These are phyloP conservation scores for Sericinus montela DNA, from an alignment of 2,888 invertebrate species.

Conservation along the genomic window DNA sequence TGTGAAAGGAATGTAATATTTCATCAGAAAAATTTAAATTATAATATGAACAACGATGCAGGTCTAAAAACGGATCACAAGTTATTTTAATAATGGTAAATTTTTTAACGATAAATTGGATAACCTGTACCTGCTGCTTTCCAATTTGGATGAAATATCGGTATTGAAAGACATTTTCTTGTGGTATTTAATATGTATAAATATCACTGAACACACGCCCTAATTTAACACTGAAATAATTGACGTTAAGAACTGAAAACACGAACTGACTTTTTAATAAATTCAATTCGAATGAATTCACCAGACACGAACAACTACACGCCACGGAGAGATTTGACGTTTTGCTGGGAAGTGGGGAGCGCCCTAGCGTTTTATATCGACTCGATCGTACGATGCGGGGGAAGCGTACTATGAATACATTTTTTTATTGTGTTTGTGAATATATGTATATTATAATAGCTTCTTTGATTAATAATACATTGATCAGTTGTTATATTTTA, in stretches of 20 bases:
- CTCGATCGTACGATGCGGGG: slow-evolving; percentile 73
- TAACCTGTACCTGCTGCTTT: slow-evolving; percentile 74
- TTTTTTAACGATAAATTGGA: too few species aligned
- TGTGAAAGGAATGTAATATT: slow-evolving; percentile 36
- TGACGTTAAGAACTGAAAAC: slow-evolving; percentile 53
- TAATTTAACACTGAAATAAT: slow-evolving; percentile 51
- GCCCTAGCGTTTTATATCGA: slow-evolving; percentile 60
- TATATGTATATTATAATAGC: slow-evolving; percentile 31
- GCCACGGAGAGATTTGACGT: slow-evolving; percentile 56
- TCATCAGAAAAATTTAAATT: slow-evolving; percentile 23
- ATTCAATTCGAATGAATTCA: slow-evolving; percentile 38
- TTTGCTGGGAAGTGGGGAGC: slow-evolving; percentile 69
- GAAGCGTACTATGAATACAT: slow-evolving; percentile 51
- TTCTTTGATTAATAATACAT: slow-evolving; percentile 34
- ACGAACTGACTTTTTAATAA: slow-evolving; percentile 41
- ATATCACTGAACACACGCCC: slow-evolving; percentile 75
- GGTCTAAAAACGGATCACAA: background rate
- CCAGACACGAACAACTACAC: slow-evolving; percentile 48
- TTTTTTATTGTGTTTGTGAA: slow-evolving; percentile 44
- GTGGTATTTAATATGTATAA: slow-evolving; percentile 67
- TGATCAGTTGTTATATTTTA: slow-evolving; percentile 16
- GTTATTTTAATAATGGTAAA: slow-evolving; percentile 25
- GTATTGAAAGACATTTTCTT: slow-evolving; percentile 72
- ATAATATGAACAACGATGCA: background rate
- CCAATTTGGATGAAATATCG: slow-evolving; percentile 71